A percentile compares a stretch with the other conserved stretches of the same genome.
Evolutionary conservation across 2,113 vertebrate species (phyloP).

Genomic region (Neolamprologus toae): DNA sequence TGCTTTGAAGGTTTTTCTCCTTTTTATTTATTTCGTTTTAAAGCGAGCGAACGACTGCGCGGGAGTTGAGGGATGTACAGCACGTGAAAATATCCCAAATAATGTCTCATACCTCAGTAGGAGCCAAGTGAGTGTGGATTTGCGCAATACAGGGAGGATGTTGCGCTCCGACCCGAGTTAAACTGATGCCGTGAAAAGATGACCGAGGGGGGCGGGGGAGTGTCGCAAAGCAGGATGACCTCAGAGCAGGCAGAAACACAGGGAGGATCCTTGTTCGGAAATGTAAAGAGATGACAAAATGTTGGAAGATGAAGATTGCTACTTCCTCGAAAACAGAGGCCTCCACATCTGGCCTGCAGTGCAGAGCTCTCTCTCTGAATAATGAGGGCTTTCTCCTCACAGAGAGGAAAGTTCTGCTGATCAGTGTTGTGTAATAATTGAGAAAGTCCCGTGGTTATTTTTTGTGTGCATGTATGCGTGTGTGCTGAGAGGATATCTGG

Average conservation of each 20-base stretch:
- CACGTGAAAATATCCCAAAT: background rate
- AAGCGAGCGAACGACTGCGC: background rate
- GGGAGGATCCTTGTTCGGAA: conserved; percentile 32
- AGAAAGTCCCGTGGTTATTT: background rate
- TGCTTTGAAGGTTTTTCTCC: background rate
- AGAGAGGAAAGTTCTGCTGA: background rate
- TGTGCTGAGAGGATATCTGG: background rate
- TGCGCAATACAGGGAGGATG: conserved; percentile 12
- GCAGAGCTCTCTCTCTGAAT: background rate
- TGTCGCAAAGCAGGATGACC: conserved; percentile 24
- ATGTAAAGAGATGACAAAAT: conserved; percentile 46
- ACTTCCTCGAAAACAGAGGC: conserved; percentile 27
- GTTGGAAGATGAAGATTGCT: conserved; percentile 55
- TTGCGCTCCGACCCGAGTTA: conserved; percentile 22
- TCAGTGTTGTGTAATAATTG: background rate
- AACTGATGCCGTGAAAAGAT: conserved; percentile 35
- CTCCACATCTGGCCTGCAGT: background rate
- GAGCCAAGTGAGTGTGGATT: conserved; percentile 21
- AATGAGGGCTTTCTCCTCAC: background rate
- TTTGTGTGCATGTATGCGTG: background rate
- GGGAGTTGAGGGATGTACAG: background rate
- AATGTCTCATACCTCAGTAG: background rate
- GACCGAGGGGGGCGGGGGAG: conserved; percentile 20
- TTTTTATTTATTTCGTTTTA: background rate
- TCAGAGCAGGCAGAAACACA: conserved; percentile 20